Base-by-base conservation (phyloP, 2,113 vertebrate species). In the Coracopsis vasa region DNA sequence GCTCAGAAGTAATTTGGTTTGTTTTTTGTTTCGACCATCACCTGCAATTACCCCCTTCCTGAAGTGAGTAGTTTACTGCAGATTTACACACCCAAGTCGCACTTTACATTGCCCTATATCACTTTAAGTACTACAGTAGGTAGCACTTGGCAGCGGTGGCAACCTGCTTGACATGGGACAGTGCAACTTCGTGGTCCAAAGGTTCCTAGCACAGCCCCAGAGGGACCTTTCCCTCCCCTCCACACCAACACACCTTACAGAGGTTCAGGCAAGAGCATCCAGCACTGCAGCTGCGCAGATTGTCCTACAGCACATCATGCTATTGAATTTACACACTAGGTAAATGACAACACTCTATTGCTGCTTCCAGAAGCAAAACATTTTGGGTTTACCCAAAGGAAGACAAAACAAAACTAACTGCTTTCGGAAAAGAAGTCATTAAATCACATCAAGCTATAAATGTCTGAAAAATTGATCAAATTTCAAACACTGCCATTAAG, bases 401-500 rank as follows among this genome's bases (percentile, higher is more conserved):
- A 70, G 6, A 25, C 20, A 70, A 71, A 82, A 62, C 15, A 42
- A 53, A 93, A 70, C 2, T 3, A 28, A 53, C 19, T 44, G 35
- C 15, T 83, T 23, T 62, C 23, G 17, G 67, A 60, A 61, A 6
- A 61, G 4, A 67, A 65, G 28, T n/a, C 16, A 45, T 39, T 61
- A 47, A 90, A 82, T 56, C 45, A 58, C 19, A 65, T 20, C 16
- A 10, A 10, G 9, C 35, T 74, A 45, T 13, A 47, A 70, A 81
- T 3, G 24, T 29, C 33, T 21, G 20, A 23, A 62, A 58, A 66
- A 3, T 0, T 3, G 8, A 45, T 31, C 2, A 0, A 4, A 0
- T 70, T 69, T 37, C 47, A 51, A 66, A 73, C 42, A 12, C 8
- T 41, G 29, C 16, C 2, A 3, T 60, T 37, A n/a, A 79, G 39